Base-by-base conservation (phyloP, 1,140 invertebrate species). In the Latrodectus geometricus region DNA sequence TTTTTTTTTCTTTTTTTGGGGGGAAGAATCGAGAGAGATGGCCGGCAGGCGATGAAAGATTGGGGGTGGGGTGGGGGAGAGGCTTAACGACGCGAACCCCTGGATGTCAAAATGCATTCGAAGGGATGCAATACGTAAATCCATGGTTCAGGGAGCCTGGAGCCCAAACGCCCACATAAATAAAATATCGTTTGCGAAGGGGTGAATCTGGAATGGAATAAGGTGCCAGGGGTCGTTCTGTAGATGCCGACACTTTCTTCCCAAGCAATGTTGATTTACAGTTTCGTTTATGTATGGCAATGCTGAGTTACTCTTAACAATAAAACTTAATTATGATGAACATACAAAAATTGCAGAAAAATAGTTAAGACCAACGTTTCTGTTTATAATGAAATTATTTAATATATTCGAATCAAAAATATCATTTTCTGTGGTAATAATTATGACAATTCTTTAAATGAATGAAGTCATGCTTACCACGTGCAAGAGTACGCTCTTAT, bases 101-200 rank as follows among this genome's bases (percentile, higher is more conserved):
- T n/a, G 66, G 15, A 83, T 65, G 80, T 83, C 80, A 83, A 83
- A 83, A 83, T 83, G 56, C 69, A 83, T 83, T 83, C 65, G 80
- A 17, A 74, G 56, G 78, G 61, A 35, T 52, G 68, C 68, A 81
- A 81, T 81, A 61, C 80, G 80, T 73, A 83, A 83, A 83, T 83
- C 80, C 23, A 73, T 54, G 80, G 70, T 23, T 65, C 80, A 83
- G 35, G 35, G n/a, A 74, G 70, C 80, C 23, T 68, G 66, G 68
- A 72, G 78, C 54, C 66, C 78, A 81, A 81, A 81, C 78, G 78
- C 80, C 80, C 70, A 65, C 72, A 83, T 83, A 83, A 83, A 83
- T 83, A 83, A 83, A 83, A 83, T 83, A 83, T 83, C 80, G 74
- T 69, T 14, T 17, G 20, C 15, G 72, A 73, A 73, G 9, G 21